These are phyloP conservation scores for Ricordea florida DNA, from an alignment of 92 coral and sea anemone genomes.

Conservation along the genomic window DNA sequence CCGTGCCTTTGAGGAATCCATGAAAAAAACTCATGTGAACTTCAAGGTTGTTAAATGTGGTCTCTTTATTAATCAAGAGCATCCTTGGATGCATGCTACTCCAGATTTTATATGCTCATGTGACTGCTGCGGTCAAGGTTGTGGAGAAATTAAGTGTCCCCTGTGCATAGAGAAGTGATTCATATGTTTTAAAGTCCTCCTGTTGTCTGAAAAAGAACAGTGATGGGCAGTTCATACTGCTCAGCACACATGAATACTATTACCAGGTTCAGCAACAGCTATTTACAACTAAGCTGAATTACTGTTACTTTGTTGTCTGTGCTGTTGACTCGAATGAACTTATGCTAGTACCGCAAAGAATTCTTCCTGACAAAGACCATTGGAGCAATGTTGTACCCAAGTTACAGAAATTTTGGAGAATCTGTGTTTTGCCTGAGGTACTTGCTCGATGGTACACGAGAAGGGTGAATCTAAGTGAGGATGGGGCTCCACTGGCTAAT, in stretches of 20 bases:
- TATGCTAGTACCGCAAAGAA: slow-evolving; percentile 32
- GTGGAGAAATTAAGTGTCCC: too few species aligned
- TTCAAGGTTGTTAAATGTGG: too few species aligned
- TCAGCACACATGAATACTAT: slow-evolving; percentile 42
- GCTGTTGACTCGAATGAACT: slow-evolving; percentile 23
- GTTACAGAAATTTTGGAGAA: slow-evolving; percentile 50
- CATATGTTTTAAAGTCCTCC: slow-evolving; percentile 12
- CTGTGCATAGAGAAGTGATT: too few species aligned
- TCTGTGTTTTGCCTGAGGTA: slow-evolving; percentile 61
- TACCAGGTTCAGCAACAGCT: slow-evolving; percentile 72
- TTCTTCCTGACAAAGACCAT: slow-evolving; percentile 43
- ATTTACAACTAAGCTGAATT: slow-evolving; percentile 19
- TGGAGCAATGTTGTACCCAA: slow-evolving; percentile 58
- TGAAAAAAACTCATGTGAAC: too few species aligned
- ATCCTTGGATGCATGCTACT: too few species aligned
- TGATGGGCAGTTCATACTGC: slow-evolving; percentile 13
- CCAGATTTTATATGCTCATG: too few species aligned
- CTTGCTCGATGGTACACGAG: slow-evolving; percentile 68
- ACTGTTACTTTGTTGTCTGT: slow-evolving; percentile 64
- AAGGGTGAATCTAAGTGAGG: slow-evolving; percentile 20
- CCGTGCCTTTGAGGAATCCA: too few species aligned
- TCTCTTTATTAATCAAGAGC: too few species aligned
- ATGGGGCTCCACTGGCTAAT: slow-evolving; percentile 1
- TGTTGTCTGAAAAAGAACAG: slow-evolving; percentile 47
- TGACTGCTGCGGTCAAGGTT: too few species aligned